Evolutionary conservation across 2,113 vertebrate genomes (phyloP).

Genomic region (Grantiella picta): DNA sequence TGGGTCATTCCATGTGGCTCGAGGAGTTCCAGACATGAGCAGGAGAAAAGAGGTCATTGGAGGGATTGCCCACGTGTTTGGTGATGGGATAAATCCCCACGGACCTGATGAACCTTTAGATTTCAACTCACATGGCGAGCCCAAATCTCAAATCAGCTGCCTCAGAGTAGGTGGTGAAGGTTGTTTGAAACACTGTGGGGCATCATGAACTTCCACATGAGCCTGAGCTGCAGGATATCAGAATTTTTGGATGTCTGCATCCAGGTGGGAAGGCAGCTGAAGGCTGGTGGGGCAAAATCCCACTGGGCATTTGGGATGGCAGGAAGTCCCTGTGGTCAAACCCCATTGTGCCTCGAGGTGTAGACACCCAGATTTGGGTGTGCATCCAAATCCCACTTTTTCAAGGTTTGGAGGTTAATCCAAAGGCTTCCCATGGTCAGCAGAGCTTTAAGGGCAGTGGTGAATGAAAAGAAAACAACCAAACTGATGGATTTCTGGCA

Average conservation of each 20-base stretch:
- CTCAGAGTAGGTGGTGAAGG: rapidly evolving
- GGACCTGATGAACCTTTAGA: neutral
- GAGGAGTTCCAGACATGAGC: rapidly evolving
- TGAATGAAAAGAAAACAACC: neutral
- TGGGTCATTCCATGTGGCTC: rapidly evolving
- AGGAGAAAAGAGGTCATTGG: neutral
- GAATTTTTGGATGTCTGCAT: neutral
- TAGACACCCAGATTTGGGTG: neutral
- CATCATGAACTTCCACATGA: neutral
- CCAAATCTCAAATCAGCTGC: neutral
- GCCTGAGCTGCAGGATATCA: neutral
- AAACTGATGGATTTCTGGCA: neutral
- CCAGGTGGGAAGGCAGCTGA: neutral
- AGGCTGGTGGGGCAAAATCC: neutral
- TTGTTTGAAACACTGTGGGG: neutral
- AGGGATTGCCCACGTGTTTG: neutral
- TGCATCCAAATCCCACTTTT: neutral
- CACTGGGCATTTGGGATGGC: neutral
- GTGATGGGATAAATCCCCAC: neutral
- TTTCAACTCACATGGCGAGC: neutral
- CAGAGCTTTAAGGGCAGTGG: neutral
- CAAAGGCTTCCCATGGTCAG: neutral
- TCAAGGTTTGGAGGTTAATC: neutral
- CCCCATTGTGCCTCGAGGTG: neutral
- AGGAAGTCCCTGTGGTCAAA: neutral